Evolutionary conservation across 2,888 invertebrate genomes (phyloP).

Genomic region (Drosophila colorata): DNA sequence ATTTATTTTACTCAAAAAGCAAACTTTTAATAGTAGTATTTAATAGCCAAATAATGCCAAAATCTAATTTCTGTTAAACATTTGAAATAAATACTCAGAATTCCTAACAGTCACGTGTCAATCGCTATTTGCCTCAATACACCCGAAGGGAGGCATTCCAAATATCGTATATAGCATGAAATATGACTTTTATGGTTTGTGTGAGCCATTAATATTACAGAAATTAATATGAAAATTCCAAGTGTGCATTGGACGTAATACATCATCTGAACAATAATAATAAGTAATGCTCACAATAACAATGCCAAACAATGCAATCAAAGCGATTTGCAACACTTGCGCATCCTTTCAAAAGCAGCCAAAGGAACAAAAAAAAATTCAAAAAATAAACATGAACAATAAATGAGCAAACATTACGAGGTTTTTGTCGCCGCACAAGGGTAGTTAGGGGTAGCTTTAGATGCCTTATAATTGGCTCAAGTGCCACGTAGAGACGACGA

Average conservation of each 20-base stretch:
- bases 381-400: conserved; percentile 35
- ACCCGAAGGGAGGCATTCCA: conserved; percentile 29
- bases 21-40: too few species aligned
- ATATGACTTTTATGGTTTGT: conserved; percentile 53
- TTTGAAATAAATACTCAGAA: conserved; percentile 25
- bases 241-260: conserved; percentile 72
- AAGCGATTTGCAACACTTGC: conserved; percentile 80
- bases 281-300: conserved; percentile 61
- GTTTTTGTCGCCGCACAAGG: conserved; percentile 22
- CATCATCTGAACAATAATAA: conserved; percentile 59
- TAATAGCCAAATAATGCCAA: background rate
- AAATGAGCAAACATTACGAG: conserved; percentile 72
- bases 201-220: conserved; percentile 68
- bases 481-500: conserved; percentile 18
- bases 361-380: conserved; percentile 16
- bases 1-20: too few species aligned
- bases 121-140: conserved; percentile 6
- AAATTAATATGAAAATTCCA: conserved; percentile 81
- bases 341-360: conserved; percentile 64
- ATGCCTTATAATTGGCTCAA: conserved; percentile 68
- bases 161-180: conserved; percentile 54
- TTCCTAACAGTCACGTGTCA: conserved; percentile 39
- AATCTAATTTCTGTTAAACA: background rate
- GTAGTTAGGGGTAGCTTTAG: conserved; percentile 42
- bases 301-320: conserved; percentile 77